Conservation (phyloP, 2,888 invertebrate species). For the Pheosia tremula region DNA sequence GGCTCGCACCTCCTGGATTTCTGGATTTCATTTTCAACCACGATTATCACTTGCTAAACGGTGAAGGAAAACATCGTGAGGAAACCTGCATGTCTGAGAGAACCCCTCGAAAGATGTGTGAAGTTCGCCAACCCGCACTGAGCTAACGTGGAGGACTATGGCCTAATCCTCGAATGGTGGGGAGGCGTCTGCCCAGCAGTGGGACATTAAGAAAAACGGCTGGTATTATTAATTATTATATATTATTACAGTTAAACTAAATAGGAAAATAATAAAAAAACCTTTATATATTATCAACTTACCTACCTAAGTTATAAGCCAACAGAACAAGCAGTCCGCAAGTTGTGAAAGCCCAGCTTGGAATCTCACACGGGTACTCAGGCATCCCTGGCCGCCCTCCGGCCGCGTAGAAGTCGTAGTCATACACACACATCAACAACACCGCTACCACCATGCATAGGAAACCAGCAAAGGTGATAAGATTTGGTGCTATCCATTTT, state of each 20-base stretch:
- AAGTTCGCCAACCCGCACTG: too few relatives aligned
- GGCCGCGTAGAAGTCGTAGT: slow-evolving; percentile 89
- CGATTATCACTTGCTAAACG: too few relatives aligned
- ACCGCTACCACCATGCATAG: slow-evolving; percentile 94
- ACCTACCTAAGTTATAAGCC: slow-evolving; percentile 96
- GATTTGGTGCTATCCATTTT: slow-evolving; percentile 97
- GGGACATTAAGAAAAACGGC: too few relatives aligned
- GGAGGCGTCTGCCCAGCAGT: too few relatives aligned
- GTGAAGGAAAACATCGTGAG: too few relatives aligned
- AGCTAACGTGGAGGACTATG: too few relatives aligned
- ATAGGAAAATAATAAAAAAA: background rate
- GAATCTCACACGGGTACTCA: slow-evolving; percentile 77
- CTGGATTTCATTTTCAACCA: too few relatives aligned
- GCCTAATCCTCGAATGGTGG: too few relatives aligned
- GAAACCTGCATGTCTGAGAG: too few relatives aligned
- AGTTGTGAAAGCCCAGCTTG: slow-evolving; percentile 92
- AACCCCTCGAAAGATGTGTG: too few relatives aligned
- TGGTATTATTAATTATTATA: too few relatives aligned
- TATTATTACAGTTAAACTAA: background rate
- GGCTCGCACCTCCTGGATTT: too few relatives aligned
- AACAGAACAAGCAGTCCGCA: slow-evolving; percentile 94
- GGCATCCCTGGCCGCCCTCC: slow-evolving; percentile 48
- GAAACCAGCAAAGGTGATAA: slow-evolving; percentile 98
- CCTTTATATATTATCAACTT: background rate
- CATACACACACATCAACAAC: slow-evolving; percentile 90